phyloP scores from a whole-genome alignment of 2,113 vertebrate genomes.

The Microcebus tavaratra region DNA sequence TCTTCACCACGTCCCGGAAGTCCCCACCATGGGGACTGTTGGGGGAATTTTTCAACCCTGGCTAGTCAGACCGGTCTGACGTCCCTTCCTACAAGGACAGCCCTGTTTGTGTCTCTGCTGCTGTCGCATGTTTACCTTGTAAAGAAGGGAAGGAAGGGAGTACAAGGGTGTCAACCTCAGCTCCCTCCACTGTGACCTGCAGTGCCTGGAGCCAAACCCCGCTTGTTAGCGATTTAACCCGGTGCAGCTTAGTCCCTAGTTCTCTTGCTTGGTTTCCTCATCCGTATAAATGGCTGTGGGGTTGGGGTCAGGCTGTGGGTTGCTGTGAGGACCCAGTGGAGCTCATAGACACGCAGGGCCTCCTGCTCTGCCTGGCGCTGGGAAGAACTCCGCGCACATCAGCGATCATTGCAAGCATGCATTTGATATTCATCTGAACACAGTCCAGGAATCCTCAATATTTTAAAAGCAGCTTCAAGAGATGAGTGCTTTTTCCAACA shows the following conservation, averaged over 20 bases:
- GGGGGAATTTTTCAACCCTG: neutral
- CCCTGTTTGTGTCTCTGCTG: neutral
- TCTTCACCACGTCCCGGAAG: neutral
- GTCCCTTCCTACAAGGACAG: slow-evolving; percentile 31
- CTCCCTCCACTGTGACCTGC: rapidly evolving
- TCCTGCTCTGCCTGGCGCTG: neutral
- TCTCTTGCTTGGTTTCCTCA: neutral
- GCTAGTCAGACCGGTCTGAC: slow-evolving; percentile 47
- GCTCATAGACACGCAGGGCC: rapidly evolving
- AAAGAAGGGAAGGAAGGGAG: neutral
- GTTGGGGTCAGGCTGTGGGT: rapidly evolving
- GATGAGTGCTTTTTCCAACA: neutral
- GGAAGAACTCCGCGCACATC: neutral
- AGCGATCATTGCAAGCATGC: neutral
- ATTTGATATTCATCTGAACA: neutral
- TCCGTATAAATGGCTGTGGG: neutral
- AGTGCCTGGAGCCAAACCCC: neutral
- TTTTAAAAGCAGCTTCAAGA: slow-evolving; percentile 55
- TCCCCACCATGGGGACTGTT: neutral
- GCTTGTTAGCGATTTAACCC: neutral
- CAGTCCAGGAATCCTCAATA: slow-evolving; percentile 27
- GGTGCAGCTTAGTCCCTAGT: neutral
- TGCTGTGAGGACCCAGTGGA: neutral
- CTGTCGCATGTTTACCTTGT: neutral
- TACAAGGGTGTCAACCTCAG: rapidly evolving